Evolutionary conservation across 2,113 vertebrate species (phyloP).

Genomic region (Oenanthe melanoleuca): DNA sequence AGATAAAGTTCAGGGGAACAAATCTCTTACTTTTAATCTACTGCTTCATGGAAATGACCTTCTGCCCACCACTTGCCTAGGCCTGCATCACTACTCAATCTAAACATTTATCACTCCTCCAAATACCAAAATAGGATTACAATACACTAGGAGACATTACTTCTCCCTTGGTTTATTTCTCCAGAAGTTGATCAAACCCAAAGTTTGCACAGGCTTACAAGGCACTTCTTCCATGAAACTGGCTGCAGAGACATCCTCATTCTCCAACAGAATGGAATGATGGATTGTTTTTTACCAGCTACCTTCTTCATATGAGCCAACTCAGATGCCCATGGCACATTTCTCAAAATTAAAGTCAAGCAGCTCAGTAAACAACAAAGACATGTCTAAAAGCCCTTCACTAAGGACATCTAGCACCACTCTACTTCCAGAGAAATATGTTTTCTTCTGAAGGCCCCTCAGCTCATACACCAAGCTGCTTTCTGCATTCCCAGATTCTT

Average conservation of each 20-base stretch:
- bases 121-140: background rate
- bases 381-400: background rate
- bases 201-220: slow-evolving; percentile 76
- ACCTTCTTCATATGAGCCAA: slow-evolving; percentile 72
- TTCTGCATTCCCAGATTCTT: background rate
- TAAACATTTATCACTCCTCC: background rate
- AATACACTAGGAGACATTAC: background rate
- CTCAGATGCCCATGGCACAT: slow-evolving; percentile 62
- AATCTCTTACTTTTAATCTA: background rate
- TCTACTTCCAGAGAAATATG: background rate
- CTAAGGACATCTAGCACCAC: accelerated
- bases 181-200: slow-evolving; percentile 61
- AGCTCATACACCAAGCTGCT: background rate
- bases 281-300: slow-evolving; percentile 58
- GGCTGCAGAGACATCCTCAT: background rate
- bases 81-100: background rate
- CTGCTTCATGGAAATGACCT: background rate
- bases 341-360: background rate
- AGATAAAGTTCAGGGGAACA: background rate
- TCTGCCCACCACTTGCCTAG: background rate
- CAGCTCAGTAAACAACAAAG: background rate
- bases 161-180: slow-evolving; percentile 76
- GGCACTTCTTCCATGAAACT: slow-evolving; percentile 24
- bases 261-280: slow-evolving; percentile 74
- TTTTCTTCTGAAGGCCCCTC: background rate